Evolutionary conservation across 2,113 vertebrate genomes (phyloP).

Genomic region (Pygoscelis adeliae): DNA sequence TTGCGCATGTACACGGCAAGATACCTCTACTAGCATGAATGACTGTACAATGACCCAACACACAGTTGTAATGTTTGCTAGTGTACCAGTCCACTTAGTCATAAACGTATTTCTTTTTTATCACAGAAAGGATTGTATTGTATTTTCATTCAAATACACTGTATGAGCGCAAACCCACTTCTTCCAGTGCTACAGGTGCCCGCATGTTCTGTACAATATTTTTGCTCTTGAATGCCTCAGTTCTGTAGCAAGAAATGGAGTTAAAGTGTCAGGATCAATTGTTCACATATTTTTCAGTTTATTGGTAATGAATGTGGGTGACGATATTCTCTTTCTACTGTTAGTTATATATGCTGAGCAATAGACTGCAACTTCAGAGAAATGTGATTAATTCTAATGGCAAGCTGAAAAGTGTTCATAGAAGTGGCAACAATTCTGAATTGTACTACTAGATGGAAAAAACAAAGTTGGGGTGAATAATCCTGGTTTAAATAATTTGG

Average conservation of each 20-base stretch:
- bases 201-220: neutral
- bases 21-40: neutral
- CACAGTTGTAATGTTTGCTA: neutral
- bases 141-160: neutral
- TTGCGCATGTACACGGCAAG: neutral
- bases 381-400: neutral
- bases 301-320: neutral
- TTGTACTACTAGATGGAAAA: neutral
- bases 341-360: neutral
- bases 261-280: neutral
- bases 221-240: neutral
- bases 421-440: neutral
- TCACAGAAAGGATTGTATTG: neutral
- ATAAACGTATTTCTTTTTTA: neutral
- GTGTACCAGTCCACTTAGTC: neutral
- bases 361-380: neutral
- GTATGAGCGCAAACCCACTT: neutral
- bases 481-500: constrained; percentile 2
- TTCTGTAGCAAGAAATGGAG: neutral
- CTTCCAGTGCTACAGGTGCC: neutral
- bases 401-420: neutral
- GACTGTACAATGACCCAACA: neutral
- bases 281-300: neutral
- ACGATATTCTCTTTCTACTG: neutral
- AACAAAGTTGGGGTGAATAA: neutral